Base-by-base conservation (phyloP, 2,888 invertebrate genomes). In the Schizaphis graminum region DNA sequence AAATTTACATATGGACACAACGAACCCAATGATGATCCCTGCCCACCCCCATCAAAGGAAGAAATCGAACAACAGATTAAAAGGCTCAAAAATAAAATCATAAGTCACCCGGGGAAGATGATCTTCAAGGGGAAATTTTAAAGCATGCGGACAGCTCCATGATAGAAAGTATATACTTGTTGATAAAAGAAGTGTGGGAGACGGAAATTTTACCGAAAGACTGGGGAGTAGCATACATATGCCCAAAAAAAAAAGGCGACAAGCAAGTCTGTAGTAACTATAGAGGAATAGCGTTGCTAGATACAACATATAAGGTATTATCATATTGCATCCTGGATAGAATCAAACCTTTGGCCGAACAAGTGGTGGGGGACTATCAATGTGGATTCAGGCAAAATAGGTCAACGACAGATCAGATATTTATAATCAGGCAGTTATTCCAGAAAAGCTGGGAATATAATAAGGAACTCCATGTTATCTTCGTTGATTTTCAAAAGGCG, bases 291-390 rank as follows among this genome's bases (percentile, higher is more conserved):
- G 91, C 49, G 77, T 1, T 91, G 77, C 16, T 91, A 35, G 91
- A 77, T 91, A 91, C 49, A 77, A 91, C 77, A n/a, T 77, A 91
- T 77, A 91, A 91, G 47, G 24, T 90, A 90, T 47, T 90, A 67
- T 89, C 41, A 89, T 89, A 89, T 41, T 89, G 56, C 24, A 56
- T 57, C 57, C 41, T 89, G 41, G 56, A 56, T 57, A 41, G 26
- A 89, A 89, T 89, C 35, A 56, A 89, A 89, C 28, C 61, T 1
- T 44, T 57, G 10, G 44, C 57, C 13, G 61, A 89, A 89, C 1
- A 61, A 61, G 35, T 49, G 21, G 49, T 67, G 47, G 16, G n/a
- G 90, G 90, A 47, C 67, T 67, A 90, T 47, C 47, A 90, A 57
- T 61, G 41, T 7, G 89, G 89, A 89, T 89, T 89, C n/a, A 89